These are phyloP conservation scores for Dendronephthya gigantea DNA, from an alignment of 64 coral and sea anemone species.

Conservation along the genomic window DNA sequence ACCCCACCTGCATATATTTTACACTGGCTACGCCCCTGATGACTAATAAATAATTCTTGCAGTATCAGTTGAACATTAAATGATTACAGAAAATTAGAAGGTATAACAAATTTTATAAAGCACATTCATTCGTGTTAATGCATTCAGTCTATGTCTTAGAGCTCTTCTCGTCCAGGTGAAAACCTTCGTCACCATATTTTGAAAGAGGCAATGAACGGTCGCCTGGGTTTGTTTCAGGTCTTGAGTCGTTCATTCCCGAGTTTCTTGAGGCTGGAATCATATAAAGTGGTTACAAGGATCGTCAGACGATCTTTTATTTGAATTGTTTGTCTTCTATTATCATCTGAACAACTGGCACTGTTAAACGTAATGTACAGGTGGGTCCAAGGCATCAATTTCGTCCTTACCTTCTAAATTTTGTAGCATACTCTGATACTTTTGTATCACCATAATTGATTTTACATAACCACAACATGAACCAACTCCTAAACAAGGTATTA, in stretches of 20 bases:
- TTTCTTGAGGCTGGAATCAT: neutral
- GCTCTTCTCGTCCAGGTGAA: neutral
- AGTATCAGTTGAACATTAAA: no score
- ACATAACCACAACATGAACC: neutral
- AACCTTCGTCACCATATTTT: neutral
- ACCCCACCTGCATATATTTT: no score
- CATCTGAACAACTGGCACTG: no score
- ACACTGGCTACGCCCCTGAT: no score
- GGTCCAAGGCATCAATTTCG: neutral
- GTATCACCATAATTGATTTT: neutral
- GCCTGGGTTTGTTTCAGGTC: neutral
- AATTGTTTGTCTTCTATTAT: no score
- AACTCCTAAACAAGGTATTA: neutral
- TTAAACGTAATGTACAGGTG: no score
- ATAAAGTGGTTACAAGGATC: no score
- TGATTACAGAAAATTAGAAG: no score
- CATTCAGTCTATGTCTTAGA: neutral
- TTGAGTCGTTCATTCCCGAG: neutral
- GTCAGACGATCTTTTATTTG: no score
- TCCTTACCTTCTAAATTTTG: neutral
- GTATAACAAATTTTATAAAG: no score
- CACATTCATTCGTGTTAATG: no score
- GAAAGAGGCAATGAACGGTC: neutral
- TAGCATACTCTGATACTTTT: neutral
- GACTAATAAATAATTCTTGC: no score